Percentiles rank a stretch among this genome's conserved stretches.
Conservation (phyloP, 2,888 invertebrate species). For the Labia minor region DNA sequence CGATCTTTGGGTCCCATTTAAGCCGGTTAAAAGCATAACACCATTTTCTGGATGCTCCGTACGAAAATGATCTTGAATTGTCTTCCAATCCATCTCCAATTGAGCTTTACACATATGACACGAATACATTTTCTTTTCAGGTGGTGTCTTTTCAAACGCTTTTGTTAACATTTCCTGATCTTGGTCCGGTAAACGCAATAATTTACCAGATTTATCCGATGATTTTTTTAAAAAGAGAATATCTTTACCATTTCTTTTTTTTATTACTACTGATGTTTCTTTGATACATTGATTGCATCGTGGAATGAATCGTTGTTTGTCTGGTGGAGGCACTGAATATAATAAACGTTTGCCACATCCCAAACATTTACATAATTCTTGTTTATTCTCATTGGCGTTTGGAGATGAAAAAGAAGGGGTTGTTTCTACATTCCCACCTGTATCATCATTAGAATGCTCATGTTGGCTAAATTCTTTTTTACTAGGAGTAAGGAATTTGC, state of each 20-base stretch:
- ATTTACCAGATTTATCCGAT: not conserved
- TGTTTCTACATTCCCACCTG: not conserved
- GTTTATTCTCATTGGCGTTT: not conserved
- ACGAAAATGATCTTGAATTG: conserved; percentile 16
- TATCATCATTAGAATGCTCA: not conserved
- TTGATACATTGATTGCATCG: not conserved
- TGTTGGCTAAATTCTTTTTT: conserved; percentile 18
- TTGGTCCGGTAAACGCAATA: not conserved
- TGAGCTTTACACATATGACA: conserved; percentile 17
- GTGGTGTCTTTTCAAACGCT: not conserved
- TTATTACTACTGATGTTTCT: not conserved
- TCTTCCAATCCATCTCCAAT: conserved; percentile 16
- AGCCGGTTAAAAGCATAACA: not conserved
- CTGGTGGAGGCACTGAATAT: not conserved
- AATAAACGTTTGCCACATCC: not conserved
- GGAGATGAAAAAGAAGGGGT: not conserved
- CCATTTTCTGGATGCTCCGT: conserved; percentile 16
- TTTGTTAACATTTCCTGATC: conserved; percentile 3
- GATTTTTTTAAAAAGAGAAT: not conserved
- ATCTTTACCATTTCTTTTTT: not conserved
- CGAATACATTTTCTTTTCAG: conserved; percentile 14
- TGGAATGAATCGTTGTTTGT: conserved; percentile 5
- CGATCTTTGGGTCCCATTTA: not conserved
- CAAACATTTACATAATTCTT: not conserved
- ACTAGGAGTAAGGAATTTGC: conserved; percentile 13